Evolutionary conservation across 1,140 invertebrate genomes (phyloP).

Genomic region (Sinella curviseta): DNA sequence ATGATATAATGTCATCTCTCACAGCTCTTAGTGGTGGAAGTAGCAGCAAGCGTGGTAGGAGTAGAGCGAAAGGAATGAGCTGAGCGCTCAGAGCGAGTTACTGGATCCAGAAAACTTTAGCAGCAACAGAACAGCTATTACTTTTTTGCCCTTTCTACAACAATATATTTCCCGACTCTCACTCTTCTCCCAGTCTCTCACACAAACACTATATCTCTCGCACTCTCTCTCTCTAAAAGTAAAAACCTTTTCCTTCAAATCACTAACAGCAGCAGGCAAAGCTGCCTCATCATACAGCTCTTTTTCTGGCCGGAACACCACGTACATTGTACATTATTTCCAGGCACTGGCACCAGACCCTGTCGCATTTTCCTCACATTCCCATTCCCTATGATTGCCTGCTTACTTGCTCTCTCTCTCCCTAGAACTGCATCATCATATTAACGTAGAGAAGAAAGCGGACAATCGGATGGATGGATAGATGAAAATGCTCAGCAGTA

Average conservation of each 20-base stretch:
- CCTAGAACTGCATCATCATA: background rate
- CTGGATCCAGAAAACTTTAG: background rate
- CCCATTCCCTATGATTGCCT: background rate
- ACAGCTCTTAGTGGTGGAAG: constrained; percentile 13
- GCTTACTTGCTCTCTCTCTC: background rate
- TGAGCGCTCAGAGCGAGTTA: background rate
- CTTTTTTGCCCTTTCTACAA: background rate
- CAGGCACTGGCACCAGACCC: background rate
- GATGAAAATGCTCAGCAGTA: background rate
- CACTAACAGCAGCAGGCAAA: background rate
- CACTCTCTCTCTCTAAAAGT: background rate
- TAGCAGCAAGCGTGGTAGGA: constrained; percentile 7
- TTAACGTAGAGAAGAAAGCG: background rate
- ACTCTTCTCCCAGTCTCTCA: background rate
- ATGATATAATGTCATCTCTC: constrained; percentile 19
- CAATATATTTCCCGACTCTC: background rate
- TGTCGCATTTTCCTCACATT: background rate
- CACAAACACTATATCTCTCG: background rate
- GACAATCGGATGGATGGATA: background rate
- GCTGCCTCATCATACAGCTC: background rate
- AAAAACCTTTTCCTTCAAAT: background rate
- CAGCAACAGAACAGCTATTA: background rate
- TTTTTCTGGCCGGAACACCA: constrained; percentile 2
- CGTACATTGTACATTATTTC: background rate
- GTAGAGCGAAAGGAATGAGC: background rate